Conservation (phyloP, 92 coral and sea anemone genomes). For the Palythoa heliodiscus region DNA sequence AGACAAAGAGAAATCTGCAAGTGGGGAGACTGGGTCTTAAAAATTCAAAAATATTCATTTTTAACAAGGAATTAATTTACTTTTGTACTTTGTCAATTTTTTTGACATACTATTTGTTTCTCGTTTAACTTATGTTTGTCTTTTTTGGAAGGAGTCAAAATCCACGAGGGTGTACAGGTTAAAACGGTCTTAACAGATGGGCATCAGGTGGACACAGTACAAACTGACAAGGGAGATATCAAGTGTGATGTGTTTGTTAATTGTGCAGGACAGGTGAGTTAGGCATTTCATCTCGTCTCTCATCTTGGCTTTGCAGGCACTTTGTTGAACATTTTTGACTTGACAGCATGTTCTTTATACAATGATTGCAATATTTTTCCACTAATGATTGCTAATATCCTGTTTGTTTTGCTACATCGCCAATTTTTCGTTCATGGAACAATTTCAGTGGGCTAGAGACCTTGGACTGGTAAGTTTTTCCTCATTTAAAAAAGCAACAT, state of each 20-base stretch:
- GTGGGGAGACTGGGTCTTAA: no score
- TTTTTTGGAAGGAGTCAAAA: conserved; percentile 6
- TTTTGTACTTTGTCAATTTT: conserved; percentile 1
- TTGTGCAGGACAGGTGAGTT: conserved; percentile 55
- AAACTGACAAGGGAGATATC: conserved; percentile 51
- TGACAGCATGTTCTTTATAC: neutral
- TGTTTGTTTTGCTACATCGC: neutral
- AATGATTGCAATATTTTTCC: neutral
- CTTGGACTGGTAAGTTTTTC: conserved; percentile 55
- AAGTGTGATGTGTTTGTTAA: conserved; percentile 54
- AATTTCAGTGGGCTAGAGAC: conserved; percentile 60
- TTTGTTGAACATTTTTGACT: no score
- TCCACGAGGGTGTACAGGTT: conserved; percentile 31
- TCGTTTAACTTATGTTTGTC: no score
- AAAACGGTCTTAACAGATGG: conserved; percentile 18
- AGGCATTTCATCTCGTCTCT: neutral
- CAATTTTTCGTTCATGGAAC: neutral
- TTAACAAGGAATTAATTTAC: neutral
- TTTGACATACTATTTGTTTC: neutral
- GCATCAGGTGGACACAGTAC: conserved; percentile 38
- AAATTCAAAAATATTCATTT: no score
- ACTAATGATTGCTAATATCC: neutral
- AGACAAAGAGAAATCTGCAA: no score
- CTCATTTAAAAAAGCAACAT: no score
- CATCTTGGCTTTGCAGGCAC: neutral